Evolutionary conservation across 2,113 vertebrate genomes (phyloP).

Genomic region (Eptesicus fuscus): DNA sequence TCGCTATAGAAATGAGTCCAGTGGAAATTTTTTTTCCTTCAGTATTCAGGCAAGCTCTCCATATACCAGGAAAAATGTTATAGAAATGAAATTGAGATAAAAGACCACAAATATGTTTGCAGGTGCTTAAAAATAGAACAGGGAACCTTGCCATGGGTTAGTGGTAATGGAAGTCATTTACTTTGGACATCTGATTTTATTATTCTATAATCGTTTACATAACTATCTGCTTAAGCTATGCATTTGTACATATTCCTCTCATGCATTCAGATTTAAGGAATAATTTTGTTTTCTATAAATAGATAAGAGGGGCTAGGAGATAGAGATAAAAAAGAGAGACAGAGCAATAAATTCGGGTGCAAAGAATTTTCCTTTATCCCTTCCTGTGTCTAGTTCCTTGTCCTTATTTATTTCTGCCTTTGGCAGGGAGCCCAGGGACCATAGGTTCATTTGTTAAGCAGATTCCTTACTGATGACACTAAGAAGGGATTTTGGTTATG

Average conservation of each 20-base stretch:
- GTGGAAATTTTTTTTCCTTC: not conserved
- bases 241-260: not conserved
- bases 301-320: not conserved
- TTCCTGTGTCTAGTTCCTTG: not conserved
- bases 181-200: slow-evolving; percentile 25
- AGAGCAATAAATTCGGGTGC: not conserved
- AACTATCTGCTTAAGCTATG: not conserved
- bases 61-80: slow-evolving; percentile 1
- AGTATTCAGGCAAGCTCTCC: not conserved
- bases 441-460: slow-evolving; percentile 28
- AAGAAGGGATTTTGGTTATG: not conserved
- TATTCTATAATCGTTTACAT: slow-evolving; percentile 27
- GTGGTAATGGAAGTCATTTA: not conserved
- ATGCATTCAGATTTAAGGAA: slow-evolving; percentile 5
- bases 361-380: not conserved
- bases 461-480: slow-evolving; percentile 49
- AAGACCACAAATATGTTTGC: not conserved
- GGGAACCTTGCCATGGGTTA: not conserved
- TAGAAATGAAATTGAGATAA: slow-evolving; percentile 20
- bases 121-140: slow-evolving; percentile 46
- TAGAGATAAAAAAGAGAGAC: not conserved
- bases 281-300: slow-evolving; percentile 29
- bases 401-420: not conserved
- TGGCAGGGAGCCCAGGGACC: not conserved
- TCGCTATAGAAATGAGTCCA: not conserved